phyloP scores from a whole-genome alignment of 1,140 invertebrate species.

The Caenorhabditis tropicalis region DNA sequence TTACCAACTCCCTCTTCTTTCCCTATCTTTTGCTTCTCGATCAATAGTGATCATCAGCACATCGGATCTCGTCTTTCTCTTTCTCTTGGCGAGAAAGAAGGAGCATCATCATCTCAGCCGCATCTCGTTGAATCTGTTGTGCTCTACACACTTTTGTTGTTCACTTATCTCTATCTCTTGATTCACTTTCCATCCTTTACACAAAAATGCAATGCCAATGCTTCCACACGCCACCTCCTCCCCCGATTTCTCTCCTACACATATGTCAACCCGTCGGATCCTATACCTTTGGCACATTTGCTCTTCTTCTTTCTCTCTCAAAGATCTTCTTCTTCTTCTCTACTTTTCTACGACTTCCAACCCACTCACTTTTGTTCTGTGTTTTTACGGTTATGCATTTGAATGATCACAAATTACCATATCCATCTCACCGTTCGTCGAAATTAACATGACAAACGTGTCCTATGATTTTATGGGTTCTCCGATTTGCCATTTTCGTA shows the following conservation, averaged over 20 bases:
- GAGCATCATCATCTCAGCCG: background rate
- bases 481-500: background rate
- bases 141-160: slow-evolving; percentile 22
- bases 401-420: background rate
- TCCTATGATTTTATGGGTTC: background rate
- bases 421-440: background rate
- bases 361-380: background rate
- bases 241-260: slow-evolving; percentile 30
- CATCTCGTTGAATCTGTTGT: background rate
- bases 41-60: slow-evolving; percentile 32
- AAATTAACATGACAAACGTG: background rate
- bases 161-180: slow-evolving; percentile 38
- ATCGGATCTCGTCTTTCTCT: background rate
- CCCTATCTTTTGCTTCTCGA: background rate
- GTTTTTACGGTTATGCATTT: background rate
- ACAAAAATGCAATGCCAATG: slow-evolving; percentile 34
- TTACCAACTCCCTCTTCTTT: background rate
- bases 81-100: background rate
- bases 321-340: slow-evolving; percentile 16
- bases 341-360: background rate
- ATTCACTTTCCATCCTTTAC: slow-evolving; percentile 32
- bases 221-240: slow-evolving; percentile 35
- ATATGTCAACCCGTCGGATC: slow-evolving; percentile 33
- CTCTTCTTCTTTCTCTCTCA: background rate
- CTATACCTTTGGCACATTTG: slow-evolving; percentile 44